These are phyloP conservation scores for Lordiphosa andalusiaca DNA, from an alignment of 2,888 invertebrate genomes.

Conservation along the genomic window DNA sequence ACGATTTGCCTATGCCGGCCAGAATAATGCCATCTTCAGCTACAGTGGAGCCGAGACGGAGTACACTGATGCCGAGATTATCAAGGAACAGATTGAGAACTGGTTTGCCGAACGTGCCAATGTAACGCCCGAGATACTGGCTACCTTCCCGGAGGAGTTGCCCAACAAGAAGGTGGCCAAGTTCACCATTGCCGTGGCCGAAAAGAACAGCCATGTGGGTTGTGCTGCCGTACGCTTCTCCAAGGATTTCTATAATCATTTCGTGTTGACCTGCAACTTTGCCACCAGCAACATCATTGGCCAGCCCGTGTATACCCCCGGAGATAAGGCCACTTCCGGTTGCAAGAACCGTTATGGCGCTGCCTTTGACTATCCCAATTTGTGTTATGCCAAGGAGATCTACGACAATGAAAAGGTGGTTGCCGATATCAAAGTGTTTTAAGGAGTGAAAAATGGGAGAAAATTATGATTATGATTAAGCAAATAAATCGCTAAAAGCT, in stretches of 20 bases:
- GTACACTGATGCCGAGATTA: conserved; percentile 56
- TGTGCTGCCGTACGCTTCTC: conserved; percentile 46
- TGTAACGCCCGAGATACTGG: conserved; percentile 38
- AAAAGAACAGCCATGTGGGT: conserved; percentile 51
- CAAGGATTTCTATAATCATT: conserved; percentile 44
- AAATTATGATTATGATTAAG: not conserved
- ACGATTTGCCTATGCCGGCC: conserved; percentile 54
- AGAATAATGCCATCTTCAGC: conserved; percentile 57
- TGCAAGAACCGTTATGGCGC: conserved; percentile 57
- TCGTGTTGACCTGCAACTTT: conserved; percentile 58
- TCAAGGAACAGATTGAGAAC: conserved; percentile 60
- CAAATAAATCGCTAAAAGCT: conserved; percentile 17
- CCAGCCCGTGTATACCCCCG: conserved; percentile 49
- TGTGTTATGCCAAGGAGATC: conserved; percentile 43
- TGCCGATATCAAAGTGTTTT: conserved; percentile 11
- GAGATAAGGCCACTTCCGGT: conserved; percentile 38
- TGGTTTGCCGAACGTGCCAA: conserved; percentile 51
- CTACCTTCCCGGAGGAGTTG: conserved; percentile 51
- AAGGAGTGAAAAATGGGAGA: conserved; percentile 1
- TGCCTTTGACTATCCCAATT: conserved; percentile 53
- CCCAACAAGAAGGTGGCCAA: conserved; percentile 40
- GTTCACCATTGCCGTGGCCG: conserved; percentile 52
- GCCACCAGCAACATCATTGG: conserved; percentile 51
- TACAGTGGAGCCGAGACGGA: conserved; percentile 55
- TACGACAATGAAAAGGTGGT: conserved; percentile 39